phyloP scores from a whole-genome alignment of 2,113 vertebrate species.

The Beaufortia kweichowensis region DNA sequence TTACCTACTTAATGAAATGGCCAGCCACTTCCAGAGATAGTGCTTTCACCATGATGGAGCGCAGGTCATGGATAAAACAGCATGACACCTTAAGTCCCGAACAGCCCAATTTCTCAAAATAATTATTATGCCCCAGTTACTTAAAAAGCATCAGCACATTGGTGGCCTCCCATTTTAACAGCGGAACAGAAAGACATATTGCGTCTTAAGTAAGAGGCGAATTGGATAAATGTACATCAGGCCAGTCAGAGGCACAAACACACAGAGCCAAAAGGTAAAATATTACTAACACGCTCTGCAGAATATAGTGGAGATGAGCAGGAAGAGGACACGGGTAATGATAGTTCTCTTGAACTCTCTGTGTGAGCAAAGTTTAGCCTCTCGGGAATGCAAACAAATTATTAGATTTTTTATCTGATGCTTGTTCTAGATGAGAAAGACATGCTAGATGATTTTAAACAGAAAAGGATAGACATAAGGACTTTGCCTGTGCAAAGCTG shows the following conservation, averaged over 20 bases:
- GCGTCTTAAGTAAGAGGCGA: slow-evolving; percentile 73
- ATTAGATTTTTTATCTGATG: too few relatives aligned
- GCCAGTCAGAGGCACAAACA: slow-evolving; percentile 35
- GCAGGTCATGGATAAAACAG: slow-evolving; percentile 65
- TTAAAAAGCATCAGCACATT: slow-evolving; percentile 70
- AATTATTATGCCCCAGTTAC: slow-evolving; percentile 77
- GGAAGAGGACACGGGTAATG: slow-evolving; percentile 47
- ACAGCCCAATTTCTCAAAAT: slow-evolving; percentile 72
- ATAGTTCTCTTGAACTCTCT: slow-evolving; percentile 11
- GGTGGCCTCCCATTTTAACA: slow-evolving; percentile 62
- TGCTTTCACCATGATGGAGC: slow-evolving; percentile 59
- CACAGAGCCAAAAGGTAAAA: slow-evolving; percentile 37
- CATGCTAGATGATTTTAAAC: neutral
- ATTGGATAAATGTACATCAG: slow-evolving; percentile 36
- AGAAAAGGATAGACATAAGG: neutral
- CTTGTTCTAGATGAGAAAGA: too few relatives aligned
- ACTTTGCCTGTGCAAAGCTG: too few relatives aligned
- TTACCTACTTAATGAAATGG: slow-evolving; percentile 58
- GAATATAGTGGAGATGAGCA: slow-evolving; percentile 27
- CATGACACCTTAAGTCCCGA: slow-evolving; percentile 66
- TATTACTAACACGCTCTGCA: slow-evolving; percentile 37
- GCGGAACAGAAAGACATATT: slow-evolving; percentile 64
- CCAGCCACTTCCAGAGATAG: slow-evolving; percentile 56
- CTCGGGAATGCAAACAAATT: slow-evolving; percentile 11
- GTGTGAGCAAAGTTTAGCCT: neutral